Conservation (phyloP, 2,797 vertebrate species). For the Danio albolineatus region DNA sequence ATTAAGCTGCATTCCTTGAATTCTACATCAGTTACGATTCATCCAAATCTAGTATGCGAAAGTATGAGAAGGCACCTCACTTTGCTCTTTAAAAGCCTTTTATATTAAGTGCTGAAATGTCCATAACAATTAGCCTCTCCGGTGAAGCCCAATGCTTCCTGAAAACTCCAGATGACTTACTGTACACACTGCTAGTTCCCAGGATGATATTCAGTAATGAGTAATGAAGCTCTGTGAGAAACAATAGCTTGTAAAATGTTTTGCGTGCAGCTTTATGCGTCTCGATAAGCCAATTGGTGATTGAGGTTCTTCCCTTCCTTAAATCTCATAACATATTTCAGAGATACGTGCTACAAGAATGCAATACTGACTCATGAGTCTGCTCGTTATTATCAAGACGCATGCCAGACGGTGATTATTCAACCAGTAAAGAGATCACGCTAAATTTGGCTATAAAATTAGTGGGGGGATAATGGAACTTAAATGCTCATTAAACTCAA, state of each 20-base stretch:
- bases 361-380: slow-evolving; percentile 30
- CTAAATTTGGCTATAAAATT: slow-evolving; percentile 33
- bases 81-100: slow-evolving; percentile 33
- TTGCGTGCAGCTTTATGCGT: not conserved
- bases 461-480: slow-evolving; percentile 29
- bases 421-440: slow-evolving; percentile 42
- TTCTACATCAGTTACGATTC: not conserved
- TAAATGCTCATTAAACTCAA: slow-evolving; percentile 49
- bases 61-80: slow-evolving; percentile 31
- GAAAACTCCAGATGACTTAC: slow-evolving; percentile 34
- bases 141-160: slow-evolving; percentile 1
- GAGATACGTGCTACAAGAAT: not conserved
- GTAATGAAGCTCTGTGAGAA: slow-evolving; percentile 45
- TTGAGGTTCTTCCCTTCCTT: not conserved
- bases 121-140: slow-evolving; percentile 22
- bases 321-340: not conserved
- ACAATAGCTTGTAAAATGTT: slow-evolving; percentile 16
- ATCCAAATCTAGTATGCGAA: slow-evolving; percentile 34
- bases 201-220: slow-evolving; percentile 20
- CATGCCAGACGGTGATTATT: slow-evolving; percentile 40
- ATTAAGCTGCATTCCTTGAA: slow-evolving; percentile 16
- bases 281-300: slow-evolving; percentile 8
- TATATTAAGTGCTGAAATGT: slow-evolving; percentile 38
- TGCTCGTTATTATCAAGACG: slow-evolving; percentile 35
- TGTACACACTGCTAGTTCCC: slow-evolving; percentile 15